Evolutionary conservation across 2,113 vertebrate genomes (phyloP).

Genomic region (Cygnus atratus): DNA sequence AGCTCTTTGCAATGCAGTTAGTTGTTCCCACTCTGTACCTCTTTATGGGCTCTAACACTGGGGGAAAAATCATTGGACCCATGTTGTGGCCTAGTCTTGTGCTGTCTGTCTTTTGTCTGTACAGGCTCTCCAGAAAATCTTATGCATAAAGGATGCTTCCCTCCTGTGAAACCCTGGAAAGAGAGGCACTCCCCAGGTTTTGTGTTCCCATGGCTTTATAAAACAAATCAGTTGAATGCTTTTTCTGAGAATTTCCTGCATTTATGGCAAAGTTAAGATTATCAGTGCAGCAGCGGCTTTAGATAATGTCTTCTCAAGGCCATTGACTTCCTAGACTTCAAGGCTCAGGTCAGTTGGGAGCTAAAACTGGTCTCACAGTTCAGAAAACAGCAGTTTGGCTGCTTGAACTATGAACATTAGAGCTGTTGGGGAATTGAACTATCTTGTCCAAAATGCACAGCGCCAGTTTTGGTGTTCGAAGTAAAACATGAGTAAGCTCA

Average conservation of each 20-base stretch:
- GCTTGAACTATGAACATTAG: not conserved
- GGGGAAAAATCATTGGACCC: not conserved
- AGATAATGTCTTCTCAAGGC: not conserved
- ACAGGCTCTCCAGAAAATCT: not conserved
- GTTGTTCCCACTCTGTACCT: not conserved
- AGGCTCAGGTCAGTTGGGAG: not conserved
- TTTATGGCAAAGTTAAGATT: not conserved
- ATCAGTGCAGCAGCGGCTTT: not conserved
- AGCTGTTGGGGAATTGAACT: not conserved
- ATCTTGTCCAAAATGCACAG: not conserved
- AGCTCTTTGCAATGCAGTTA: not conserved
- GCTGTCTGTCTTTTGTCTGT: not conserved
- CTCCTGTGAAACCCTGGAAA: not conserved
- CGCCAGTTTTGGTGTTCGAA: not conserved
- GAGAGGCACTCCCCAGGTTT: not conserved
- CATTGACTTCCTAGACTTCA: not conserved
- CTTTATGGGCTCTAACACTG: rapidly evolving
- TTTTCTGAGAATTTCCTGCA: not conserved
- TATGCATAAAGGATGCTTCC: not conserved
- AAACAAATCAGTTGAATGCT: not conserved
- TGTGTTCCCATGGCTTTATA: not conserved
- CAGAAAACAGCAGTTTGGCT: not conserved
- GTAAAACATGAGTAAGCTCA: not conserved
- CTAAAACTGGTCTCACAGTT: not conserved
- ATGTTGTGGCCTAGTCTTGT: not conserved